A percentile compares a stretch with the other conserved stretches of the same genome.
phyloP scores from a whole-genome alignment of 92 coral and sea anemone genomes.

The Phenganax marumi region DNA sequence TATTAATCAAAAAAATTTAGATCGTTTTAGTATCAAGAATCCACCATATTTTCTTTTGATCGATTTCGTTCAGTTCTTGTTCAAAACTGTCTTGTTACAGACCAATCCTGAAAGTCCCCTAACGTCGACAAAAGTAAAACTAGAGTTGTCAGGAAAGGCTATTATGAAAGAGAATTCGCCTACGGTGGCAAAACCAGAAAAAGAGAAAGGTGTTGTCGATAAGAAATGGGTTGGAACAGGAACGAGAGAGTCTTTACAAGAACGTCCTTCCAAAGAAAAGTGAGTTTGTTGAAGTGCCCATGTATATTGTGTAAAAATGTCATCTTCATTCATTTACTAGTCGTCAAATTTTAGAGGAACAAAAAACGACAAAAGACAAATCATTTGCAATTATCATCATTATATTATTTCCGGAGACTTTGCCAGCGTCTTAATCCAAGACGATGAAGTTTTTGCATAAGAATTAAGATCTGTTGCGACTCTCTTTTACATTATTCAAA shows the following conservation, averaged over 20 bases:
- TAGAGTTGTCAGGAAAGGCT: constrained; percentile 66
- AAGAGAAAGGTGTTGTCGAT: not conserved
- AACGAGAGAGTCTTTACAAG: constrained; percentile 4
- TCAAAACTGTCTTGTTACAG: constrained; percentile 32
- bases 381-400: too few relatives aligned
- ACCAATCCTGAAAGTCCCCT: constrained; percentile 66
- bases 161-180: not conserved
- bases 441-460: too few relatives aligned
- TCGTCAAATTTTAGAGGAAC: too few relatives aligned
- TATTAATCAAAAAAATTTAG: too few relatives aligned
- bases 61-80: not conserved
- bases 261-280: constrained; percentile 9
- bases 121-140: constrained; percentile 60
- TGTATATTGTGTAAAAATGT: too few relatives aligned
- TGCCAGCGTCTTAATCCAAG: too few relatives aligned
- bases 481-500: too few relatives aligned
- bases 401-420: too few relatives aligned
- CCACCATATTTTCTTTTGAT: not conserved
- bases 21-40: too few relatives aligned
- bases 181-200: not conserved
- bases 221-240: not conserved
- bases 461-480: too few relatives aligned
- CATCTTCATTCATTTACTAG: too few relatives aligned
- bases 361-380: too few relatives aligned
- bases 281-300: not conserved